phyloP scores from a whole-genome alignment of 2,113 vertebrate genomes.

The Spea multiplicata region DNA sequence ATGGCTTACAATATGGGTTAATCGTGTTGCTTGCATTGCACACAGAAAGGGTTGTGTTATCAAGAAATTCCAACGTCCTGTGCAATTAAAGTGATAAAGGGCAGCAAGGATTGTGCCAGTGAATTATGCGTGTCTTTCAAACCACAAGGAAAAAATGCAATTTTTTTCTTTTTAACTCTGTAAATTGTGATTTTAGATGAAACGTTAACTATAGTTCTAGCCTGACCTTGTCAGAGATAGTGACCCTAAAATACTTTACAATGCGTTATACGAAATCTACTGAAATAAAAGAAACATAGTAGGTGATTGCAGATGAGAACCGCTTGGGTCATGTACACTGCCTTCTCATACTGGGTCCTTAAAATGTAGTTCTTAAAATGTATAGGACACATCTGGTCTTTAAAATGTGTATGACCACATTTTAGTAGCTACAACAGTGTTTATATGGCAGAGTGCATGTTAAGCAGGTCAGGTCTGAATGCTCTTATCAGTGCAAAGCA shows the following conservation, averaged over 20 bases:
- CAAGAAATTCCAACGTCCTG: slow-evolving; percentile 35
- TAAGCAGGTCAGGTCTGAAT: too few species aligned
- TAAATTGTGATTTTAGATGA: slow-evolving; percentile 25
- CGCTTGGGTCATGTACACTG: not conserved
- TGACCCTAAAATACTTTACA: slow-evolving; percentile 35
- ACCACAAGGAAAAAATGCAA: slow-evolving; percentile 5
- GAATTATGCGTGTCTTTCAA: slow-evolving; percentile 25
- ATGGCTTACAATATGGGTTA: not conserved
- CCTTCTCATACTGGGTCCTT: not conserved
- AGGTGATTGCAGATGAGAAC: slow-evolving; percentile 24
- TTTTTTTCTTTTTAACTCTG: slow-evolving; percentile 8
- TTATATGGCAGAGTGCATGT: too few species aligned
- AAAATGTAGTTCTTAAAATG: too few species aligned
- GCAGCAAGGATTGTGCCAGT: slow-evolving; percentile 11
- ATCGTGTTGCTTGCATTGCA: not conserved
- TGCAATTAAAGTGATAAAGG: slow-evolving; percentile 40
- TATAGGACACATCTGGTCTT: not conserved
- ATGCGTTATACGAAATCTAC: slow-evolving; percentile 17
- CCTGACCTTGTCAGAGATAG: slow-evolving; percentile 30
- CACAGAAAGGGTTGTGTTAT: slow-evolving; percentile 20
- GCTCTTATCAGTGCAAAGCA: too few species aligned
- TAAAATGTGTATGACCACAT: not conserved
- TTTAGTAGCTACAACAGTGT: too few species aligned
- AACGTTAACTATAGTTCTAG: slow-evolving; percentile 5
- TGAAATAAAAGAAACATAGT: slow-evolving; percentile 16